These are phyloP conservation scores for Cephus pulcher DNA, from an alignment of 2,888 invertebrate genomes.

Conservation along the genomic window DNA sequence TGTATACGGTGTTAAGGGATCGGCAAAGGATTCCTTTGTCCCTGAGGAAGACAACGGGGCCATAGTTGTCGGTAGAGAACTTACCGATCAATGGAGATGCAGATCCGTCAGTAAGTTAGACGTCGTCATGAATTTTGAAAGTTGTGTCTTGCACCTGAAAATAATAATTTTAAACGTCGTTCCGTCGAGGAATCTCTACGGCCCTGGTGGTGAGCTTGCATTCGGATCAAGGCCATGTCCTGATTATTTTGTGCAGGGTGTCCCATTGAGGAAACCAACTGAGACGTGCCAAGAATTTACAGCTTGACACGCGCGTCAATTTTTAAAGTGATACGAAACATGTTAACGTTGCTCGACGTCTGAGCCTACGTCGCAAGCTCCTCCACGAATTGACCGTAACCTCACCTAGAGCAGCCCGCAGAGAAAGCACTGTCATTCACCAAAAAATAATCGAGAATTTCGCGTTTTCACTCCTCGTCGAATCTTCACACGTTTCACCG, in stretches of 20 bases:
- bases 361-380: background rate
- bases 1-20: background rate
- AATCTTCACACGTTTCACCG: background rate
- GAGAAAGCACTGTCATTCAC: background rate
- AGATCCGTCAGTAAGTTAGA: slow-evolving; percentile 37
- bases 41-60: background rate
- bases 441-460: background rate
- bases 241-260: background rate
- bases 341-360: background rate
- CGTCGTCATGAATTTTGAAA: slow-evolving; percentile 48
- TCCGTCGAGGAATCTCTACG: background rate
- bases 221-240: background rate
- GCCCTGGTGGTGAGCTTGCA: background rate
- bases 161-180: background rate
- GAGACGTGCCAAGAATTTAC: background rate
- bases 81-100: slow-evolving; percentile 53
- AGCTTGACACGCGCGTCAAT: background rate
- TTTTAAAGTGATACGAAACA: background rate
- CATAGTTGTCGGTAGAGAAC: slow-evolving; percentile 25
- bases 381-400: background rate
- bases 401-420: background rate
- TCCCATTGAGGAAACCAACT: background rate
- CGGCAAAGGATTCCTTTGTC: background rate
- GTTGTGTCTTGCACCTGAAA: slow-evolving; percentile 9
- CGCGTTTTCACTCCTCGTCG: background rate